Conservation (phyloP, 2,113 vertebrate genomes). For the Nothobranchius kuhntae region DNA sequence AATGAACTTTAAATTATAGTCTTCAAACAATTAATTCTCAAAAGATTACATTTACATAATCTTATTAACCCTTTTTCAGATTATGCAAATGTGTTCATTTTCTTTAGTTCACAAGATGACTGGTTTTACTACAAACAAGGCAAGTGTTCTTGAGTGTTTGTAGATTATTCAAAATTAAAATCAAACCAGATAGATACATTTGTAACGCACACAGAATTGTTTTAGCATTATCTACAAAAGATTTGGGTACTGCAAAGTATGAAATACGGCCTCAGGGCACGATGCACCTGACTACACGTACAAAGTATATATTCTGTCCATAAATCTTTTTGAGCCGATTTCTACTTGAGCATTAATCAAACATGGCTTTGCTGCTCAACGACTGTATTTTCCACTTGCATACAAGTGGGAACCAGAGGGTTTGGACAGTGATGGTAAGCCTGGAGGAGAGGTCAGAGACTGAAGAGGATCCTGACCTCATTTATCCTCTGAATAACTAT, state of each 20-base stretch:
- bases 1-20: constrained; percentile 22
- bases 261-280: not conserved
- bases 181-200: not conserved
- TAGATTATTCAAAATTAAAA: no score
- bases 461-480: constrained; percentile 1
- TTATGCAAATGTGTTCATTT: constrained; percentile 27
- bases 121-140: not conserved
- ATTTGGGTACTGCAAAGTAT: not conserved
- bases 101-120: not conserved
- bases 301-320: not conserved
- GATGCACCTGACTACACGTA: no score
- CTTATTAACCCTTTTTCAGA: not conserved
- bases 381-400: not conserved
- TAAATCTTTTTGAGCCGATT: not conserved
- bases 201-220: not conserved
- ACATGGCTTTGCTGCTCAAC: not conserved
- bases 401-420: not conserved
- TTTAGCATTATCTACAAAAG: no score
- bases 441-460: constrained; percentile 15
- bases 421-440: constrained; percentile 20
- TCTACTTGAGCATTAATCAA: not conserved
- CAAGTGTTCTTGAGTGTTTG: not conserved
- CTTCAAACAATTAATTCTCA: constrained; percentile 1
- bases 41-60: constrained; percentile 48
- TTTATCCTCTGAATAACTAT: constrained; percentile 12